Evolutionary conservation across 2,888 invertebrate species (phyloP).

Genomic region (Leuctra nigra): DNA sequence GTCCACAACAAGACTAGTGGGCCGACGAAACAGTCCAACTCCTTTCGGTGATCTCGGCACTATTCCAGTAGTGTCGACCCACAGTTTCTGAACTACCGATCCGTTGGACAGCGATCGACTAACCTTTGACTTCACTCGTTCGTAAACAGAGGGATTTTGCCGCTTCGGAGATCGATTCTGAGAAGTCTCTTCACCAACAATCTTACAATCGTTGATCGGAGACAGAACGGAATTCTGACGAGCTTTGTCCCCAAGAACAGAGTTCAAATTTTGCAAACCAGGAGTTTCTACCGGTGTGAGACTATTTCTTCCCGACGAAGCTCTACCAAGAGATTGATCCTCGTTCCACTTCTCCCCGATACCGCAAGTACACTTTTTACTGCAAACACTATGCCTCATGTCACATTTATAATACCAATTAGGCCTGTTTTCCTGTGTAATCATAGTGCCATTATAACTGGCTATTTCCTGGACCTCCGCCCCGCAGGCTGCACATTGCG

Average conservation of each 20-base stretch:
- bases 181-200: conserved; percentile 29
- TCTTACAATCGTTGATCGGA: conserved; percentile 1
- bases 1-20: conserved; percentile 50
- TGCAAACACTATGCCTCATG: conserved; percentile 31
- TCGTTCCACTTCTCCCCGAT: conserved; percentile 32
- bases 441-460: background rate
- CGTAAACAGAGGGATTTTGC: conserved; percentile 43
- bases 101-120: conserved; percentile 59
- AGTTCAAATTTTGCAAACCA: conserved; percentile 18
- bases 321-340: conserved; percentile 15
- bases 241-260: conserved; percentile 30
- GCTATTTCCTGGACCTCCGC: background rate
- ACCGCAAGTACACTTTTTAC: conserved; percentile 40
- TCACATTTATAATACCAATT: conserved; percentile 11
- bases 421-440: conserved; percentile 10
- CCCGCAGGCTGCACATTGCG: conserved; percentile 29
- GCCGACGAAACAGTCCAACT: conserved; percentile 42
- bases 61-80: conserved; percentile 29
- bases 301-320: background rate
- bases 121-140: conserved; percentile 46
- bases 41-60: conserved; percentile 23
- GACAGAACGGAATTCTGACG: background rate
- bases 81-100: conserved; percentile 46
- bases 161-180: conserved; percentile 45
- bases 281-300: conserved; percentile 24